Base-by-base conservation (phyloP, 1,140 invertebrate species). In the Campoletis sonorensis region DNA sequence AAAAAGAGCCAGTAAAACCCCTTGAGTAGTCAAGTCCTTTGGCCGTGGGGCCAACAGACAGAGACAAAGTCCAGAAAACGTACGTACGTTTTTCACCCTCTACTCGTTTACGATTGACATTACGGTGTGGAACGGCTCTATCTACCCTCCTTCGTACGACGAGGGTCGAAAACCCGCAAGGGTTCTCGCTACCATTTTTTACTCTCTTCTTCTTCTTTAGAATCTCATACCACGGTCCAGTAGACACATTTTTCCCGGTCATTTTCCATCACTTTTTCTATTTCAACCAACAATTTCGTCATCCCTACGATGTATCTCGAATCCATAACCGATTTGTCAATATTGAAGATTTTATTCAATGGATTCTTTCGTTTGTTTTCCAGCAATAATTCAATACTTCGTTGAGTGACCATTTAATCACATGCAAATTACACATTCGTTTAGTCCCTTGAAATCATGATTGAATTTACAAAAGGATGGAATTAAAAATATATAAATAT, bases 31-130 rank as follows among this genome's bases (percentile, higher is more conserved):
- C 64, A 77, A 61, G 51, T 75, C 54, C 40, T 23, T 27, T 75
- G 27, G 45, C 45, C 30, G 18, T 7, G 27, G 51, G n/a, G 10
- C 5, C 8, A 61, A 70, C 15, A 70, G 16, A 33, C 15, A 70
- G 67, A 70, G 30, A n/a, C 30, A 70, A 70, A 33, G 67, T 33
- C 27, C 26, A 30, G 67, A 33, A 33, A 70, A 70, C 67, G 26
- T 33, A 75, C 49, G 27, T 13, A 10, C 23, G 23, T 23, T n/a
- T 64, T 77, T 77, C 61, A 51, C 54, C 33, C 73, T 54, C 73
- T 77, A 15, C 54, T 61, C 54, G 51, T 77, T 77, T 61, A 77
- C 73, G 73, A 77, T 77, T 77, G 30, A 54, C 73, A 77, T 77
- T 77, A 77, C 51, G 51, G 27, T 70, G 3, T 70, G 3, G n/a